Evolutionary conservation across 2,888 invertebrate genomes (phyloP).

Genomic region (Nowickia ferox): DNA sequence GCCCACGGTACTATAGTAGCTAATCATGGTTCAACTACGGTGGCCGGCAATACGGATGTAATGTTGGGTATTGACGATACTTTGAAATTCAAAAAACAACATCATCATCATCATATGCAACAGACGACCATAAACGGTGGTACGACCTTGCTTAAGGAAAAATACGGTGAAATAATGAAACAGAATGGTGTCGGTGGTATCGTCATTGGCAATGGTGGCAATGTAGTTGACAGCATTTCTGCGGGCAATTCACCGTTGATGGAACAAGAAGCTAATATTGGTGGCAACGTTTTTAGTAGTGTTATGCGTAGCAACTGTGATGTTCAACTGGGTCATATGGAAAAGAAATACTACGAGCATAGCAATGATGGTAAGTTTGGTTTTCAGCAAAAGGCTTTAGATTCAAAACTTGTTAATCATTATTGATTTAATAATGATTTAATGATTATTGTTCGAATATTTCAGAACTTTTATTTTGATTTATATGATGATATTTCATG

Average conservation of each 20-base stretch:
- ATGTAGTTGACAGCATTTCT: constrained; percentile 42
- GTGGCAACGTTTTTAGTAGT: constrained; percentile 40
- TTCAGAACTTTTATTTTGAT: too few relatives aligned
- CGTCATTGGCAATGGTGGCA: constrained; percentile 15
- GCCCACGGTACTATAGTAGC: constrained; percentile 66
- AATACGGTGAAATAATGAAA: constrained; percentile 73
- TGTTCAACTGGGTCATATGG: constrained; percentile 74
- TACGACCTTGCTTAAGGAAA: constrained; percentile 61
- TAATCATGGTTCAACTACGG: constrained; percentile 68
- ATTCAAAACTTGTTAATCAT: background rate
- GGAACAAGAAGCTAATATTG: constrained; percentile 50
- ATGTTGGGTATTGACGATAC: constrained; percentile 63
- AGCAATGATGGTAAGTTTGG: constrained; percentile 75
- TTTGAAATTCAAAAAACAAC: constrained; percentile 64
- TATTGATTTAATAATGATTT: too few relatives aligned
- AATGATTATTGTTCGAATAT: too few relatives aligned
- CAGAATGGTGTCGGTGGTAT: constrained; percentile 63
- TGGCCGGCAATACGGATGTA: constrained; percentile 74
- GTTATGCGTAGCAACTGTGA: constrained; percentile 70
- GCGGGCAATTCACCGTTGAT: constrained; percentile 67
- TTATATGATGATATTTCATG: too few relatives aligned
- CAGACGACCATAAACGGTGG: constrained; percentile 72
- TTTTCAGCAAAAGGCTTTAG: background rate
- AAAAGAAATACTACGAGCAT: constrained; percentile 76
- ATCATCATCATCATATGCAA: constrained; percentile 70